Evolutionary conservation across 2,888 invertebrate species (phyloP), one percentile per base, ranked within the genome.

Genomic region (Neoitamus cyanurus): DNA sequence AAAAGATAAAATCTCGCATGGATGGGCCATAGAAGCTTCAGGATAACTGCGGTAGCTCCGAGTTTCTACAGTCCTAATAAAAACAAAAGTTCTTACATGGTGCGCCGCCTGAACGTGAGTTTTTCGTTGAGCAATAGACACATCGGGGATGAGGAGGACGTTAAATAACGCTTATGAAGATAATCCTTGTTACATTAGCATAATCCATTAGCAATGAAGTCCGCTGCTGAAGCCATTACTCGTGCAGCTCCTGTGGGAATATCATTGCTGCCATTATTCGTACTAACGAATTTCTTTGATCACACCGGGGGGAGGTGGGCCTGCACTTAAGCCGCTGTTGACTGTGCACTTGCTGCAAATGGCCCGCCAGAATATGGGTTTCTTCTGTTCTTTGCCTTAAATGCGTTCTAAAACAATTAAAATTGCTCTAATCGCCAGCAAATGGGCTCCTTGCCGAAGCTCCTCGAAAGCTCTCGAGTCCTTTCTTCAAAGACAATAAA

Each of bases 161-260:
- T 30, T 70, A 70, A 34, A 20, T 73, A 73, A 73, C 73, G 73
- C 36, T 73, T 73, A 73, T 73, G 73, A 73, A 20, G 73, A 73
- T 73, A 73, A 73, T 73, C 73, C 34, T 36, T 73, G 73, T 73
- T 34, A 34, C 73, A 73, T 73, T 73, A 73, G 73, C 73, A 73
- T 73, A 73, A 73, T 73, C 73, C 73, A 73, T 73, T 73, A 73
- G 73, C 34, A 36, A 73, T 73, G 36, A 73, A 73, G 73, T 73
- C 73, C 36, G 73, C 34, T 73, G 20, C 9, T 73, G n/a, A 34
- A 73, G 31, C 73, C 36, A 36, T 36, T 34, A 36, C 20, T 73
- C 36, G 34, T 36, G 36, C 37, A 73, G 15, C 73, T 73, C 73
- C 36, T 36, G 73, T 4, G 36, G 31, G 73, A 58, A 36, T 73